These are phyloP conservation scores for Syrrhaptes paradoxus DNA, from an alignment of 2,113 vertebrate species.

Conservation along the genomic window DNA sequence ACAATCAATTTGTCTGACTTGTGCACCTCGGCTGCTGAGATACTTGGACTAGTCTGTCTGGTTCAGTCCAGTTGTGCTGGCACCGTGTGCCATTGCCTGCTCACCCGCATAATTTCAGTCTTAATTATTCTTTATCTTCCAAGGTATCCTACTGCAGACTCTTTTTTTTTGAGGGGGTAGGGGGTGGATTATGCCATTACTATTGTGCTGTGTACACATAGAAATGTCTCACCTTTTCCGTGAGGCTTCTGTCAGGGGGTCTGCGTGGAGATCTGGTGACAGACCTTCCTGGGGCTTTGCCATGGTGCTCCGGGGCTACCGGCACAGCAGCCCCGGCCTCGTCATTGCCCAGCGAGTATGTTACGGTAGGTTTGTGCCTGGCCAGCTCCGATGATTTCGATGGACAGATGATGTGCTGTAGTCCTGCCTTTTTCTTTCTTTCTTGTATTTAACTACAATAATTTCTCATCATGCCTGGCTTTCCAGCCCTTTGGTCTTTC, in stretches of 20 bases:
- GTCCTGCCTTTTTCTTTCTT: background rate
- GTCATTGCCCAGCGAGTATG: background rate
- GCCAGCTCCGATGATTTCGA: background rate
- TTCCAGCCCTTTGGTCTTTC: background rate
- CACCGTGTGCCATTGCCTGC: background rate
- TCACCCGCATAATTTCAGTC: background rate
- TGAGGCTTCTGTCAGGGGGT: background rate
- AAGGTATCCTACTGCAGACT: background rate
- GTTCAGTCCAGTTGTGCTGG: background rate
- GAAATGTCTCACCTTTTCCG: background rate
- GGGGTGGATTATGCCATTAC: background rate
- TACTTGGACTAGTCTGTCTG: background rate
- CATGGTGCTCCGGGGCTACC: background rate
- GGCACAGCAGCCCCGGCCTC: background rate
- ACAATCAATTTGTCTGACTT: background rate
- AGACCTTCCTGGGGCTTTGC: background rate
- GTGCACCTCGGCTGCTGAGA: fast-evolving
- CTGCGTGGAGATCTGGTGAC: background rate
- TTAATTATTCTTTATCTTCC: background rate
- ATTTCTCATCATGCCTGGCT: background rate
- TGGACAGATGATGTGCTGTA: background rate
- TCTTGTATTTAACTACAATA: background rate
- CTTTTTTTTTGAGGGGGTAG: background rate
- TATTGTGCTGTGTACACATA: fast-evolving
- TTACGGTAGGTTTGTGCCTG: background rate